These are phyloP conservation scores for Lasius fuliginosus DNA, from an alignment of 2,888 invertebrate species.

Conservation along the genomic window DNA sequence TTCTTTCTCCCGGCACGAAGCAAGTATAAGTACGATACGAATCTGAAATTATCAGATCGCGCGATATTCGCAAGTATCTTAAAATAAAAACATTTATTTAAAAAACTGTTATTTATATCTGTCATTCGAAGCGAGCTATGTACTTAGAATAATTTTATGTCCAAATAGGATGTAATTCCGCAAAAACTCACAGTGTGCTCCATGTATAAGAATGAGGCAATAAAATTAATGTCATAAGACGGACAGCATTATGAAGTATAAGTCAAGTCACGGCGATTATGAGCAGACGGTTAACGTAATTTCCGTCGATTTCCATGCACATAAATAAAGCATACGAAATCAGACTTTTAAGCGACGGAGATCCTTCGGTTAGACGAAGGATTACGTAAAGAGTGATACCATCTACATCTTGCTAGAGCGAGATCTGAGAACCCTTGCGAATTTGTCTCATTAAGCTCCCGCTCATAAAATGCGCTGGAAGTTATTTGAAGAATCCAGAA, in stretches of 20 bases:
- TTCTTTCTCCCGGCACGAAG: not conserved
- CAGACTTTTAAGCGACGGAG: slow-evolving; percentile 55
- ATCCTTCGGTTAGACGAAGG: slow-evolving; percentile 58
- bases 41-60: not conserved
- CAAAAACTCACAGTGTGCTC: not conserved
- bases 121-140: not conserved
- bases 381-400: slow-evolving; percentile 63
- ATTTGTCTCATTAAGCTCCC: slow-evolving; percentile 62
- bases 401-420: slow-evolving; percentile 35
- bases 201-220: slow-evolving; percentile 46
- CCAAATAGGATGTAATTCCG: slow-evolving; percentile 10
- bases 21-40: not conserved
- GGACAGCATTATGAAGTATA: slow-evolving; percentile 18
- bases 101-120: not conserved
- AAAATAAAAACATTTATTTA: slow-evolving; percentile 8
- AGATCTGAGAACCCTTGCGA: slow-evolving; percentile 38
- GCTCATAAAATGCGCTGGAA: slow-evolving; percentile 55
- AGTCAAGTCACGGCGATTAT: slow-evolving; percentile 70
- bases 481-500: slow-evolving; percentile 46
- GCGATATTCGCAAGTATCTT: not conserved
- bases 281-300: slow-evolving; percentile 70
- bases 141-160: not conserved
- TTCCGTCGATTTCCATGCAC: slow-evolving; percentile 74
- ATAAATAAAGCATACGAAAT: slow-evolving; percentile 69
- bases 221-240: slow-evolving; percentile 35